phyloP scores from a whole-genome alignment of 2,888 invertebrate species.

The Philereme vetulata region DNA sequence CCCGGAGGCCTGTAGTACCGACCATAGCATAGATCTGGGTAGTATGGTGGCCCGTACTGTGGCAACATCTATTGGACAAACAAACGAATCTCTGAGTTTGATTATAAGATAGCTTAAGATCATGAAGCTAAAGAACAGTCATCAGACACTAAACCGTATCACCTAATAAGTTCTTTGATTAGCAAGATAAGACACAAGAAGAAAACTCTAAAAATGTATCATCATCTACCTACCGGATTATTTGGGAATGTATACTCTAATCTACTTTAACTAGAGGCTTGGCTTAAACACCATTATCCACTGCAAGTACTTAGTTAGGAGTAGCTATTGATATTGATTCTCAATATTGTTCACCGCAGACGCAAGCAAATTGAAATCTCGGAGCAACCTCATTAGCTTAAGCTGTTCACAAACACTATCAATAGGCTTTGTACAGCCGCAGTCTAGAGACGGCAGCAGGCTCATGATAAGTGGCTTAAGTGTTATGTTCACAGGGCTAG shows the following conservation, averaged over 20 bases:
- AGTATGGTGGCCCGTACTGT: conserved; percentile 75
- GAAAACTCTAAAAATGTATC: no score
- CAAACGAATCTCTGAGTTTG: conserved; percentile 7
- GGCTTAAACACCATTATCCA: not conserved
- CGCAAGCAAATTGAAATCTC: conserved; percentile 28
- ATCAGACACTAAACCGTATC: not conserved
- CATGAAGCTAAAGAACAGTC: not conserved
- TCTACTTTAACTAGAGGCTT: no score
- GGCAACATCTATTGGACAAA: conserved; percentile 63
- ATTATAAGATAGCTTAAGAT: not conserved
- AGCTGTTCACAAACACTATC: conserved; percentile 31
- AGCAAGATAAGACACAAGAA: no score
- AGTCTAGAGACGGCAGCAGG: not conserved
- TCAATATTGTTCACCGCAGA: conserved; percentile 9
- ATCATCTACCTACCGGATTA: no score
- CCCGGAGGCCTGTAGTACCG: conserved; percentile 76
- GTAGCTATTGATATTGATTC: not conserved
- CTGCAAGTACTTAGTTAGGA: not conserved
- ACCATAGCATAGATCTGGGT: conserved; percentile 77
- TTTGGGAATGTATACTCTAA: no score
- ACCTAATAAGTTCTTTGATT: no score
- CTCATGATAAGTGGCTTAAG: not conserved
- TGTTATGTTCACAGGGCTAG: not conserved
- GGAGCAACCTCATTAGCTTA: conserved; percentile 29
- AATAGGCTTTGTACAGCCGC: conserved; percentile 24